Base-by-base conservation (phyloP, 2,113 vertebrate species). In the Pyrgilauda ruficollis region DNA sequence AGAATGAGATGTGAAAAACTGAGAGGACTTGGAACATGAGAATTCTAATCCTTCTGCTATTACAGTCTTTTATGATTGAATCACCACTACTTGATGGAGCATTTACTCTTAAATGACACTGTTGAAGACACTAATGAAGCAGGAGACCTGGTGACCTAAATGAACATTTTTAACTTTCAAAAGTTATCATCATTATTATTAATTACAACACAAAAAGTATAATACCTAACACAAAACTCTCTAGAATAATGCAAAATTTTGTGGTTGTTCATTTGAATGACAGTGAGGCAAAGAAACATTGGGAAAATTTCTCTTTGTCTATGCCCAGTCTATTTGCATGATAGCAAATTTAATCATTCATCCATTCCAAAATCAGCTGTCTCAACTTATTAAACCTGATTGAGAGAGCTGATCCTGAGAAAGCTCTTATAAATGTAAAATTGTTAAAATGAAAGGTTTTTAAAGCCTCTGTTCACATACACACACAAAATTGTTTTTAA, bases 121-220 rank as follows among this genome's bases (percentile, higher is more conserved):
- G 64, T 6, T 91, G 69, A 96, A 80, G 59, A 86, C 74, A 94
- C 84, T 94, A 97, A 97, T 94, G 90, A 97, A 89, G 69, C 67
- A 95, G 74, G 80, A 97, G 82, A 96, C 67, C 27, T 35, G 52
- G 50, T 87, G 75, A 96, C 59, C 75, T 84, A 96, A 97, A 97
- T 96, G 67, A 96, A 84, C 41, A 58, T 92, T 97, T 97, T 96
- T 94, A 96, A 90, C 67, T 96, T 97, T 24, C 23, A 89, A 81
- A 93, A 94, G 44, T 84, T 89, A 91, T 89, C 64, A 91, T 89
- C 64, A 91, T 97, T 96, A 93, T 88, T 95, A 94, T 90, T 93
- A 96, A 96, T 93, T 93, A 95, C 44, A 28, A 77, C 39, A 86
- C 39, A 88, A 35, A 84, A 94, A 95, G 39, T 43, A 49, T 90